phyloP scores from a whole-genome alignment of 2,113 vertebrate species.

The Craseonycteris thonglongyai region DNA sequence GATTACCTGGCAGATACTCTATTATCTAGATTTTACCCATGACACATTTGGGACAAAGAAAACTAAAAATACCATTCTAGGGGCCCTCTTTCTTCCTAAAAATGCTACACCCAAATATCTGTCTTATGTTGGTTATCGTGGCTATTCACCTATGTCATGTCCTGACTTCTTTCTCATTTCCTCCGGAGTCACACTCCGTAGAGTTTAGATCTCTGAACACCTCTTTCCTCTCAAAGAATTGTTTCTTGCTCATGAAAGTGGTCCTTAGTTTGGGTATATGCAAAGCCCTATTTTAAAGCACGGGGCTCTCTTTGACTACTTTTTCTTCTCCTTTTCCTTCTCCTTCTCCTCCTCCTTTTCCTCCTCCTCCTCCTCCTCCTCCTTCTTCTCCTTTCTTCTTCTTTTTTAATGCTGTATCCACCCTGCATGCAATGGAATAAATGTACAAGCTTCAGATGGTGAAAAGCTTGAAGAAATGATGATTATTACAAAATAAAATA shows the following conservation, averaged over 20 bases:
- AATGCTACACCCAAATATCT: not conserved
- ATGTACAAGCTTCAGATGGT: not conserved
- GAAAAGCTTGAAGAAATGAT: not conserved
- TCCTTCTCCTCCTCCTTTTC: too few species aligned
- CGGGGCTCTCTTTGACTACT: not conserved
- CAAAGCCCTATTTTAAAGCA: not conserved
- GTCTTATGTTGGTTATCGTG: not conserved
- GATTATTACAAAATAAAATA: not conserved
- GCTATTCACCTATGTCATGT: too few species aligned
- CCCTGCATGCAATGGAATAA: not conserved
- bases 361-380: too few species aligned
- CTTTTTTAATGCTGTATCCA: not conserved
- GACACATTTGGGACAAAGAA: not conserved
- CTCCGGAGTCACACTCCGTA: not conserved
- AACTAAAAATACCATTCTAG: not conserved
- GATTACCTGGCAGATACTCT: not conserved
- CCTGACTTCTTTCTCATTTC: not conserved
- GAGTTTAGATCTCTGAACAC: not conserved
- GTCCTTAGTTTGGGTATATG: not conserved
- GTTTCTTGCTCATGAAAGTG: not conserved
- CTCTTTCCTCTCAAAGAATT: not conserved
- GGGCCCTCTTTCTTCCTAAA: not conserved
- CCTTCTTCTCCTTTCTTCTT: too few species aligned
- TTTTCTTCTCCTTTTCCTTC: too few species aligned
- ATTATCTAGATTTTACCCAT: not conserved